A percentile compares a stretch with the other conserved stretches of the same genome.
These are phyloP conservation scores for Ceyx erithaca DNA, from an alignment of 2,797 vertebrate genomes.

Conservation along the genomic window DNA sequence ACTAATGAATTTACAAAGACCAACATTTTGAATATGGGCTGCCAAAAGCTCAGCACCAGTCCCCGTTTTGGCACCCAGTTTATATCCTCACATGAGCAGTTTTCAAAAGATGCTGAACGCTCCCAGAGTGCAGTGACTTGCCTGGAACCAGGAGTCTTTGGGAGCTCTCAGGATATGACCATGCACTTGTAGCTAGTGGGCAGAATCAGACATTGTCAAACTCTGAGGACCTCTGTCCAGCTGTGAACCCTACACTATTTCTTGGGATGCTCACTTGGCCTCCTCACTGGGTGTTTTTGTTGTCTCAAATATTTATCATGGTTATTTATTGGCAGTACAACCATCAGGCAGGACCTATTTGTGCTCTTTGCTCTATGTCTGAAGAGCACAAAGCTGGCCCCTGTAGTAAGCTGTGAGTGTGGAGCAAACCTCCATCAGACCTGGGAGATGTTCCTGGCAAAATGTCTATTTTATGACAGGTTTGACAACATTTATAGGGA, in stretches of 20 bases:
- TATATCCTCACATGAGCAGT: not conserved
- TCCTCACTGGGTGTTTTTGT: not conserved
- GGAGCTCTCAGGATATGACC: not conserved
- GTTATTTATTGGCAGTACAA: not conserved
- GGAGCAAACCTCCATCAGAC: not conserved
- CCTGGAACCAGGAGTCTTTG: rapidly evolving
- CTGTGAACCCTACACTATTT: not conserved
- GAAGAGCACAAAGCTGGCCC: not conserved
- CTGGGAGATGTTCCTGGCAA: not conserved
- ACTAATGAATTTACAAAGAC: rapidly evolving
- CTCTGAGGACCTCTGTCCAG: not conserved
- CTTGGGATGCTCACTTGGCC: not conserved
- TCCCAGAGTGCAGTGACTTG: not conserved
- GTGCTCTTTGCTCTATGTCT: rapidly evolving
- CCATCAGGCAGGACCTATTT: not conserved
- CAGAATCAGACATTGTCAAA: not conserved
- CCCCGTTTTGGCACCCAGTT: not conserved
- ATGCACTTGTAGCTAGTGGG: rapidly evolving
- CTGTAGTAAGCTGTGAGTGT: not conserved
- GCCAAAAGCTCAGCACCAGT: not conserved
- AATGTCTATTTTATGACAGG: not conserved
- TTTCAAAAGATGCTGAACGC: not conserved
- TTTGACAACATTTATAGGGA: not conserved
- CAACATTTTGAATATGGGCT: rapidly evolving
- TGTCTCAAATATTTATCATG: not conserved